Evolutionary conservation across 2,113 vertebrate species (phyloP).

Genomic region (Pimephales promelas): DNA sequence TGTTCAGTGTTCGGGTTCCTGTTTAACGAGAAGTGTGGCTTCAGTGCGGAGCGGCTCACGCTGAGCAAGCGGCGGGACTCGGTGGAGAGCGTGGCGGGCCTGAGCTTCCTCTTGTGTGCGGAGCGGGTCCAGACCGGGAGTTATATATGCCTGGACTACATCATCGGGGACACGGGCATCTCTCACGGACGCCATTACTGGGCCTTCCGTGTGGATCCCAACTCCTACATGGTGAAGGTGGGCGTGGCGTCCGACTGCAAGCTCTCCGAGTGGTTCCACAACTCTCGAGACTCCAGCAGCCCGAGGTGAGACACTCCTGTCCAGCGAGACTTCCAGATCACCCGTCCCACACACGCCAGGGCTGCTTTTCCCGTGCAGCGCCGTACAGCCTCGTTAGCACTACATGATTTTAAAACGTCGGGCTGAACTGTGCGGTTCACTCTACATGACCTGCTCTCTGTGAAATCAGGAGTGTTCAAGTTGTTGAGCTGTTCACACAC

Average conservation of each 20-base stretch:
- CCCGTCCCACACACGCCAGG: too few species aligned
- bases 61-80: constrained; percentile 83
- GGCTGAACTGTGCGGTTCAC: too few species aligned
- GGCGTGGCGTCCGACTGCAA: constrained; percentile 91
- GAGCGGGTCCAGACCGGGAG: constrained; percentile 90
- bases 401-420: too few species aligned
- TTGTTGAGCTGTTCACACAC: too few species aligned
- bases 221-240: constrained; percentile 92
- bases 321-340: too few species aligned
- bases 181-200: constrained; percentile 92
- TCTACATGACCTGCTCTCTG: too few species aligned
- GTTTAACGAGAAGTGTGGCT: constrained; percentile 95
- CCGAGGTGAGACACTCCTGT: constrained; percentile 80
- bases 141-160: constrained; percentile 89
- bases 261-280: constrained; percentile 92
- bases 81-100: constrained; percentile 89
- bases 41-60: constrained; percentile 84
- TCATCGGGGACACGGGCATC: constrained; percentile 89
- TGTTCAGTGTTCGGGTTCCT: constrained; percentile 76
- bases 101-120: constrained; percentile 83
- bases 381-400: too few species aligned
- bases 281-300: constrained; percentile 86
- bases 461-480: too few species aligned
- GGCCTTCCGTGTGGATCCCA: constrained; percentile 88
- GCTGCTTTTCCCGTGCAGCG: too few species aligned